A percentile compares a stretch with the other conserved stretches of the same genome.
phyloP scores from a whole-genome alignment of 2,113 vertebrate genomes.

The Alouatta palliata region DNA sequence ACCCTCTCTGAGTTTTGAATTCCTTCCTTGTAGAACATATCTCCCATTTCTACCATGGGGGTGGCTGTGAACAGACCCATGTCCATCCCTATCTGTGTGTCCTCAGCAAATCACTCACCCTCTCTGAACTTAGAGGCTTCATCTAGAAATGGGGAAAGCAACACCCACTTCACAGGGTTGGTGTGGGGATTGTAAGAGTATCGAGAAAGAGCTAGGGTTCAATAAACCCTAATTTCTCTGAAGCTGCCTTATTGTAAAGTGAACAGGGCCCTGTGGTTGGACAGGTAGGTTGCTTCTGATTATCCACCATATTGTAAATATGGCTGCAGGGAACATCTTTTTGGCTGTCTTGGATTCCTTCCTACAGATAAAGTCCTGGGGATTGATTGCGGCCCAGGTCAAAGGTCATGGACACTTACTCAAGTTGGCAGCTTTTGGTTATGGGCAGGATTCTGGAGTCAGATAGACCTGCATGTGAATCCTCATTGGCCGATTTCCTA shows the following conservation, averaged over 20 bases:
- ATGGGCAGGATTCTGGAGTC: background rate
- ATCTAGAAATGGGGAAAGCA: background rate
- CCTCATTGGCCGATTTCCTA: background rate
- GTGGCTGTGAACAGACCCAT: background rate
- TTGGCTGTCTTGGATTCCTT: constrained; percentile 16
- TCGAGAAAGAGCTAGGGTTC: background rate
- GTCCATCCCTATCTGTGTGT: background rate
- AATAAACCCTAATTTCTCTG: background rate
- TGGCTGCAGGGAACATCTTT: background rate
- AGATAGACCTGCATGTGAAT: background rate
- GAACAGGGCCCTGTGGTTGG: background rate
- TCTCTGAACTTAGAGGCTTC: background rate
- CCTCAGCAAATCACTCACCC: background rate
- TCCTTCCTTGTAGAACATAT: background rate
- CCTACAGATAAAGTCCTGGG: background rate
- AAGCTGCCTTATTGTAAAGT: background rate
- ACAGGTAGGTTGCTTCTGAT: background rate
- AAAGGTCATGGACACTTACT: background rate
- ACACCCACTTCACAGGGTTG: background rate
- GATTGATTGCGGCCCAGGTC: background rate
- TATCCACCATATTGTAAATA: background rate
- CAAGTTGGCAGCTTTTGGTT: background rate
- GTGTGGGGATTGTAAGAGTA: background rate
- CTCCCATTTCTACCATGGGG: background rate
- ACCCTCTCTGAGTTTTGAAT: background rate